Evolutionary conservation across 2,797 vertebrate species (phyloP).

Genomic region (Micropoecilia bifurca): DNA sequence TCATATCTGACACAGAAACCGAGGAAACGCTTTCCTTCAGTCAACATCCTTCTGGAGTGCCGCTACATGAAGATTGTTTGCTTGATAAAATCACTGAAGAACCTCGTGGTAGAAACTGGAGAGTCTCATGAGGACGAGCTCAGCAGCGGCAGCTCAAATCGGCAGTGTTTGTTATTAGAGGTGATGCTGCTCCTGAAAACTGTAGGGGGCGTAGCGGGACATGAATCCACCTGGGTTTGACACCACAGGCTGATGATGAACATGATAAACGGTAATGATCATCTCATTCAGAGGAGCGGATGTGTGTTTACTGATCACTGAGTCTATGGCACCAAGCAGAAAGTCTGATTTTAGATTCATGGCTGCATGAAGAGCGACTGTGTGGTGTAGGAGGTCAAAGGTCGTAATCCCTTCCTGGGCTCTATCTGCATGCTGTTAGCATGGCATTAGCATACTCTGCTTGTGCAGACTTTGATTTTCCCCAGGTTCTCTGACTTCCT

Average conservation of each 20-base stretch:
- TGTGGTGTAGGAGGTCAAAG: too few species aligned
- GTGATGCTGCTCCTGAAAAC: neutral
- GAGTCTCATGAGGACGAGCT: too few species aligned
- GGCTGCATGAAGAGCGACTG: neutral
- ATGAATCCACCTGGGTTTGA: neutral
- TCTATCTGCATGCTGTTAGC: too few species aligned
- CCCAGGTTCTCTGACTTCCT: too few species aligned
- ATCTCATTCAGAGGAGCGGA: neutral
- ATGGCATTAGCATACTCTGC: too few species aligned
- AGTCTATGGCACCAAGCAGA: neutral
- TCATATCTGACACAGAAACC: constrained; percentile 44
- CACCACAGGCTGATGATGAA: neutral
- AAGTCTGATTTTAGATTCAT: neutral
- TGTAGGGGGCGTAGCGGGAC: neutral
- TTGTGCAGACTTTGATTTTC: too few species aligned
- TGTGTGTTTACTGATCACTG: neutral
- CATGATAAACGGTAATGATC: neutral
- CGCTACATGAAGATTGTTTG: constrained; percentile 27
- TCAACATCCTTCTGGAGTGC: constrained; percentile 23
- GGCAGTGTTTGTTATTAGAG: neutral
- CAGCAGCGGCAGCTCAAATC: neutral
- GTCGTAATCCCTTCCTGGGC: too few species aligned
- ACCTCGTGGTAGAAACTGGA: neutral
- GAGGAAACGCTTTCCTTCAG: constrained; percentile 36
- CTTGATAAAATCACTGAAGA: constrained; percentile 36